Evolutionary conservation across 2,888 invertebrate species (phyloP).

Genomic region (Dione vanillae): DNA sequence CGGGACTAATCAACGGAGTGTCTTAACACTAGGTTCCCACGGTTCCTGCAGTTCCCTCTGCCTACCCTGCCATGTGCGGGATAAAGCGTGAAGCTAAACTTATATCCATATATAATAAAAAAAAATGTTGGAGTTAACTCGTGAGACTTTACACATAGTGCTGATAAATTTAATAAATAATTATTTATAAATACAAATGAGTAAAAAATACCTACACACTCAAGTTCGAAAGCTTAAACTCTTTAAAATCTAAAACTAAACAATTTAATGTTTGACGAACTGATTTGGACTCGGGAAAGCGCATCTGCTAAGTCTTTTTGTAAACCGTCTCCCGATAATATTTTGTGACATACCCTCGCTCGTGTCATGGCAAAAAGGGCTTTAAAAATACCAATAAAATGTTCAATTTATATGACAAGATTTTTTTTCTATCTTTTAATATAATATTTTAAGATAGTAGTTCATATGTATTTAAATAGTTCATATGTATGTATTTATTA

Average conservation of each 20-base stretch:
- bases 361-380: background rate
- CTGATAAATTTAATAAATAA: background rate
- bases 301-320: constrained; percentile 56
- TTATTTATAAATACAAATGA: background rate
- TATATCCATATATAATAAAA: too few relatives aligned
- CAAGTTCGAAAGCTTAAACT: constrained; percentile 29
- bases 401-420: background rate
- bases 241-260: constrained; percentile 48
- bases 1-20: too few relatives aligned
- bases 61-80: too few relatives aligned
- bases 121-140: too few relatives aligned
- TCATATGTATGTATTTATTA: too few relatives aligned
- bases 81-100: too few relatives aligned
- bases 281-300: constrained; percentile 55
- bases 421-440: too few relatives aligned
- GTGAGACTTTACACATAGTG: background rate
- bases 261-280: constrained; percentile 55
- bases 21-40: too few relatives aligned
- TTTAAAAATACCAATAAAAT: background rate
- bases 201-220: background rate
- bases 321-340: constrained; percentile 51
- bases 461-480: too few relatives aligned
- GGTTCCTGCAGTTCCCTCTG: too few relatives aligned
- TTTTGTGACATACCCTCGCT: constrained; percentile 11
- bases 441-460: too few relatives aligned